Base-by-base conservation (phyloP, 2,797 vertebrate genomes). In the Pseudomugil tenellus region DNA sequence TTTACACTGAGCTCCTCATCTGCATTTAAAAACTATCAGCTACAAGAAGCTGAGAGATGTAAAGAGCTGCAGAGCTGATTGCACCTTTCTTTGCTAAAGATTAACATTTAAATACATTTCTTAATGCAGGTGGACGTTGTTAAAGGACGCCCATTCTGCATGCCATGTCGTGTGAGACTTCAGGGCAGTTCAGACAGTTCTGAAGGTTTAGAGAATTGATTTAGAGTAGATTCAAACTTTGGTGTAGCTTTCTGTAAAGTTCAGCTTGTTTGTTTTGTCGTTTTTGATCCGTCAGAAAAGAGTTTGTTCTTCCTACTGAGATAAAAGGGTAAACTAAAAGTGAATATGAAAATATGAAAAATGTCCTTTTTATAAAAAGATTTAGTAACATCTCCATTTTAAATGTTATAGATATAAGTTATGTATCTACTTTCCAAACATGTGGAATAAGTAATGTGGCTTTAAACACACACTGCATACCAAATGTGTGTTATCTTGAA, bases 401-500 rank as follows among this genome's bases (percentile, higher is more conserved):
- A 51, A 51, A 51, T 14, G 23, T 25, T 4, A 26, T 51, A 5
- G 3, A 28, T 48, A 12, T 23, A 3, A 48, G 14, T 6, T 16
- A 26, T 7, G 14, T 3, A 25, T 14, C 25, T 26, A 14, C 25
- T 49, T 52, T 28, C 49, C 49, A 52, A 13, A 52, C 10, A 26
- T 26, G 2, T 52, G 49, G 13, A 26, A 25, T 17, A 52, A n/a
- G n/a, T n/a, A n/a, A n/a, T n/a, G n/a, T n/a, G n/a, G n/a, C 13
- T 52, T 26, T 19, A 17, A 43, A 11, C 7, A 53, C 58, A 70
- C 2, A 61, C 63, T 63, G 69, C 46, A 72, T 70, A 49, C 35
- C 76, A 67, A 70, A 63, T 70, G 4, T 49, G 52, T 4, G 61
- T 76, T 79, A 69, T 70, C 66, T 61, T 21, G 52, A 62, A 23